Percentiles rank a stretch among this genome's conserved stretches.
Evolutionary conservation across 1,140 invertebrate genomes (phyloP).

Genomic region (Battus philenor): DNA sequence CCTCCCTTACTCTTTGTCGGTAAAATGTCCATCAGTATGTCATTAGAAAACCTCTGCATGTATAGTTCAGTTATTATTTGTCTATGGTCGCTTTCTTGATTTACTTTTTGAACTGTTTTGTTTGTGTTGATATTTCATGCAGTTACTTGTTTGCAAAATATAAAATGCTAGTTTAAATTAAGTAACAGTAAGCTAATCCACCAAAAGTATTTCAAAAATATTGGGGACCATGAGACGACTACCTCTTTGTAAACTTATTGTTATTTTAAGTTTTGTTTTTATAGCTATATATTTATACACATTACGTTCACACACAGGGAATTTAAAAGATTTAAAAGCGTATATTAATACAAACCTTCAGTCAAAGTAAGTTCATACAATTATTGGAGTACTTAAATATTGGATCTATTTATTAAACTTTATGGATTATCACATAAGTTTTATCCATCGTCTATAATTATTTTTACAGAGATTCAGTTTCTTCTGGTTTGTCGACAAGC

Average conservation of each 20-base stretch:
- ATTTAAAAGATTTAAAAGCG: conserved; percentile 1
- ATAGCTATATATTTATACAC: conserved; percentile 28
- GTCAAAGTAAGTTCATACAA: not conserved
- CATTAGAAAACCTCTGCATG: too few relatives aligned
- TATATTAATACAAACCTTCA: not conserved
- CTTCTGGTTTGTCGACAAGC: conserved; percentile 15
- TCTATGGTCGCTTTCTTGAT: too few relatives aligned
- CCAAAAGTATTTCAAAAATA: too few relatives aligned
- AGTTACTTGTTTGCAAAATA: too few relatives aligned
- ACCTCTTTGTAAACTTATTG: conserved; percentile 28
- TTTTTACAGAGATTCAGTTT: conserved; percentile 21
- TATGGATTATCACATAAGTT: not conserved
- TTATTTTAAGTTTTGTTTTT: conserved; percentile 28
- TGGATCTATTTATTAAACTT: not conserved
- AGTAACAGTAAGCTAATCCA: too few relatives aligned
- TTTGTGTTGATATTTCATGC: too few relatives aligned
- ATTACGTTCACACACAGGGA: conserved; percentile 16
- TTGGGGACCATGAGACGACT: conserved; percentile 28
- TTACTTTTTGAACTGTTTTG: too few relatives aligned
- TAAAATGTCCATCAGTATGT: too few relatives aligned
- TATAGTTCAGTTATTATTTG: too few relatives aligned
- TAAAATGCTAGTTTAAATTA: too few relatives aligned
- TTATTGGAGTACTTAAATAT: not conserved
- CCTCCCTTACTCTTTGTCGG: too few relatives aligned
- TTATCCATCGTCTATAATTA: not conserved